Evolutionary conservation across 2,797 vertebrate species (phyloP).

Genomic region (Cossypha dichroa): DNA sequence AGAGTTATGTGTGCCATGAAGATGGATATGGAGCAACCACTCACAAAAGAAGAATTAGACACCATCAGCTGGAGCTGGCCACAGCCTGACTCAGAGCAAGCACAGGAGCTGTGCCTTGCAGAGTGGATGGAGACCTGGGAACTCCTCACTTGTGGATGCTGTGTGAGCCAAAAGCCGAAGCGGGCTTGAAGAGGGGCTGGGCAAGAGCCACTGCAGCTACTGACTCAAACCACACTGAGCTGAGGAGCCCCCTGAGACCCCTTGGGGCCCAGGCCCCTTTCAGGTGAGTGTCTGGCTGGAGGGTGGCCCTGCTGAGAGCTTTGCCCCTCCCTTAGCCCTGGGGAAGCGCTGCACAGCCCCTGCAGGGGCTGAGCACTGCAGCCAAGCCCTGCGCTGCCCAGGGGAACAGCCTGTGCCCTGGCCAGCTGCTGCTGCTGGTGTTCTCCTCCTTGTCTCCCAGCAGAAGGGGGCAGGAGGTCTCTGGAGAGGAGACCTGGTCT

Average conservation of each 20-base stretch:
- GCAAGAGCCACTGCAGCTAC: neutral
- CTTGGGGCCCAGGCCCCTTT: neutral
- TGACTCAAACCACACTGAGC: neutral
- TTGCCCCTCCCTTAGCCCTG: neutral
- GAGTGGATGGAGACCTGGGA: neutral
- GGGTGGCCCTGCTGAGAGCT: neutral
- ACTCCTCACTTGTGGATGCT: accelerated
- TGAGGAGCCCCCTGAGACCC: neutral
- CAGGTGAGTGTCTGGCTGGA: neutral
- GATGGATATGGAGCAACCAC: neutral
- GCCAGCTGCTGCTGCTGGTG: neutral
- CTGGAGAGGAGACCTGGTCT: neutral
- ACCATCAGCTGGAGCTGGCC: neutral
- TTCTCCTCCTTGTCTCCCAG: neutral
- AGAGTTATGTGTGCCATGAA: accelerated
- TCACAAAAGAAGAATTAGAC: neutral
- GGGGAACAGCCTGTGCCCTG: neutral
- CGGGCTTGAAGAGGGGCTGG: neutral
- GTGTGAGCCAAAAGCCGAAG: neutral
- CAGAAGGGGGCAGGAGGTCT: neutral
- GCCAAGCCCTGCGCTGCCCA: accelerated
- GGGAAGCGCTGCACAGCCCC: accelerated
- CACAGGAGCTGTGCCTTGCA: neutral
- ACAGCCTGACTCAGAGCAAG: neutral
- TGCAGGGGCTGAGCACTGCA: neutral